Percentiles rank a stretch among this genome's conserved stretches.
These are phyloP conservation scores for Machimus atricapillus DNA, from an alignment of 2,888 invertebrate species.

Conservation along the genomic window DNA sequence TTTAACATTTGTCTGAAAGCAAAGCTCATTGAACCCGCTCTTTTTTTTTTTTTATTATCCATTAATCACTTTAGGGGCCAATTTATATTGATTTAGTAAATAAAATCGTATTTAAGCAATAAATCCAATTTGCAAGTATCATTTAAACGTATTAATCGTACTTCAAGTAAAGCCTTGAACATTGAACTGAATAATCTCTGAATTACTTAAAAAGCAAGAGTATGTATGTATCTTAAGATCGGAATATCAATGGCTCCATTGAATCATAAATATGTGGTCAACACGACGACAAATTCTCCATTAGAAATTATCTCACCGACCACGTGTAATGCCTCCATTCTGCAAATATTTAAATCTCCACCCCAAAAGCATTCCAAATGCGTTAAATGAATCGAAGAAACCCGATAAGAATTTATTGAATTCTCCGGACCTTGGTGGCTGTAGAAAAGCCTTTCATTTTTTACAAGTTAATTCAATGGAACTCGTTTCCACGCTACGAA, in stretches of 20 bases:
- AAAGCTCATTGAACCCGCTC: not conserved
- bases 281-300: not conserved
- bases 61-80: not conserved
- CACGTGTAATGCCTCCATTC: not conserved
- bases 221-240: not conserved
- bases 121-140: not conserved
- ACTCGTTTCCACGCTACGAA: not conserved
- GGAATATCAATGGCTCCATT: not conserved
- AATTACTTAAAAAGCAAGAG: not conserved
- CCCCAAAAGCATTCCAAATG: not conserved
- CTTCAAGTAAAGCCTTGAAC: not conserved
- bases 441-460: conserved; percentile 12
- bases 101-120: not conserved
- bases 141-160: not conserved
- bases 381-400: not conserved
- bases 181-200: not conserved
- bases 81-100: not conserved
- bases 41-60: not conserved
- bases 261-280: not conserved
- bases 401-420: not conserved
- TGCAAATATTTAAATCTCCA: not conserved
- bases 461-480: not conserved
- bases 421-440: conserved; percentile 1
- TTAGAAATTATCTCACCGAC: not conserved
- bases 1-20: not conserved